Base-by-base conservation (phyloP, 2,888 invertebrate genomes). In the Oscheius myriophilus region DNA sequence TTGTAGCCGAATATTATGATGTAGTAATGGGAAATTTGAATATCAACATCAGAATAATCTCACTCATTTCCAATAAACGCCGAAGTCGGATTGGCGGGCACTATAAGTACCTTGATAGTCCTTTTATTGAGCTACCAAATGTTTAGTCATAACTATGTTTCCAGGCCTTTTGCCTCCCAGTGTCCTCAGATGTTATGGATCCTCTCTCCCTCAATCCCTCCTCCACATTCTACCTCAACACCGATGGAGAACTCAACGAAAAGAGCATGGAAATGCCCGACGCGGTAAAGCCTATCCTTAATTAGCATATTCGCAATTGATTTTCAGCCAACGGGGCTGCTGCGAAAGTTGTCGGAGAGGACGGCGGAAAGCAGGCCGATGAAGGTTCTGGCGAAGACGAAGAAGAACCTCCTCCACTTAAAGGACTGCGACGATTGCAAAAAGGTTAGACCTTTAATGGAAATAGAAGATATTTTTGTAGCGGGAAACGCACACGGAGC, bases 221-320 rank as follows among this genome's bases (percentile, higher is more conserved):
- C 6, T 76, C 84, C 7, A 78, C 73, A 43, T 84, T 84, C 73
- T 84, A 84, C 69, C 64, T 84, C 26, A 71, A 73, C 58, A 72
- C 79, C 6, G 78, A 84, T 54, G 84, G 84, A 0, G 75, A 80
- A 25, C 72, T 84, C n/a, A 80, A 82, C 59, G 78, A 79, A 18
- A 54, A 72, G 42, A 82, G 82, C 61, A 69, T 83, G 26, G 76
- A 83, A 45, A 74, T 83, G 74, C 84, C 84, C 11, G 72, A 61
- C 9, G 61, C 74, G 66, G 76, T 75, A 14, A 21, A n/a, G 33
- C 33, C 4, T 9, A 3, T 33, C 33, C 33, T 33, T 33, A n/a
- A n/a, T n/a, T n/a, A 9, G 33, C 3, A 46, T 46, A 46, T 46
- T 46, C 9, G 12, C 46, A 6, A 2, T 46, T 21, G 7, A 46